A percentile compares a stretch with the other conserved stretches of the same genome.
Conservation (phyloP, 2,888 invertebrate species). For the Tricholauxania praeusta region DNA sequence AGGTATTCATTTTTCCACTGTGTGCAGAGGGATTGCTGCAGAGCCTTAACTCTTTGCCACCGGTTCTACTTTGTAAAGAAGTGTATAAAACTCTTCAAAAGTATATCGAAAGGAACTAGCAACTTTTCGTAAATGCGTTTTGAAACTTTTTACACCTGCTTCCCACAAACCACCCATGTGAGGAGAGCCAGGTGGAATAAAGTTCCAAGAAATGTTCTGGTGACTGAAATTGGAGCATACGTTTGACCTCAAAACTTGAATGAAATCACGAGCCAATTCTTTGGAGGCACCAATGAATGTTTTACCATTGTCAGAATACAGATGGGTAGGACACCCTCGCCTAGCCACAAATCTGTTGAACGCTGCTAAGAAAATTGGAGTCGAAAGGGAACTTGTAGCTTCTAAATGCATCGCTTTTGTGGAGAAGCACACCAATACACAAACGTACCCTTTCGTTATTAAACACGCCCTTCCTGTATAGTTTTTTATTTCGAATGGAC, state of each 20-base stretch:
- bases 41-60: constrained; percentile 3
- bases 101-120: not conserved
- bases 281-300: constrained; percentile 29
- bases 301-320: constrained; percentile 41
- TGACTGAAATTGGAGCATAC: not conserved
- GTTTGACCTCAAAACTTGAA: no score
- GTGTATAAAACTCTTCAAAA: not conserved
- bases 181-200: no score
- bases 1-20: constrained; percentile 16
- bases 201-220: no score
- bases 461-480: not conserved
- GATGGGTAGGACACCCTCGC: constrained; percentile 38
- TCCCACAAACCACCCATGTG: no score
- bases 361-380: constrained; percentile 8
- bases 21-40: constrained; percentile 2
- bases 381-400: no score
- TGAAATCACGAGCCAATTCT: constrained; percentile 22
- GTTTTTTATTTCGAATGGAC: constrained; percentile 42
- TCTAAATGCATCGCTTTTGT: no score
- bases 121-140: not conserved
- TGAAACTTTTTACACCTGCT: no score
- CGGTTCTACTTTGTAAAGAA: constrained; percentile 1
- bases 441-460: no score
- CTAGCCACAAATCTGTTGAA: constrained; percentile 38
- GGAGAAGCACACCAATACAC: no score